These are phyloP conservation scores for Balearica regulorum DNA, from an alignment of 2,797 vertebrate genomes.

Conservation along the genomic window DNA sequence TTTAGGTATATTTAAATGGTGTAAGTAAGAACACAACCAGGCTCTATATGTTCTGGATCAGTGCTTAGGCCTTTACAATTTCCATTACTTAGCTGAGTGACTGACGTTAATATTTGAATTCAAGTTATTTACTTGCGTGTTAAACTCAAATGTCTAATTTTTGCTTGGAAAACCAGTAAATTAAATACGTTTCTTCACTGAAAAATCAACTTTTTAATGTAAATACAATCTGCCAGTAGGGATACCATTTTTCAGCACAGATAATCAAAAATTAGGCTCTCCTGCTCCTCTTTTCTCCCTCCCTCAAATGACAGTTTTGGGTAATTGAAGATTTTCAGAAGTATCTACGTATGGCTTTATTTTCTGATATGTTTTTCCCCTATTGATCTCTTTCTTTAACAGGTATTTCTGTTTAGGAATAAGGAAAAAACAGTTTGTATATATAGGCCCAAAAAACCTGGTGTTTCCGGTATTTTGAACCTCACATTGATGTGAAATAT, in stretches of 20 bases:
- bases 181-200: background rate
- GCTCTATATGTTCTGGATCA: background rate
- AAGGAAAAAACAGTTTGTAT: background rate
- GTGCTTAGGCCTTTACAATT: background rate
- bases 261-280: background rate
- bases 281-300: background rate
- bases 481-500: background rate
- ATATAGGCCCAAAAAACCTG: background rate
- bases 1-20: background rate
- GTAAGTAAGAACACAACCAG: background rate
- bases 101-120: background rate
- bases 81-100: background rate
- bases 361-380: background rate
- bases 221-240: background rate
- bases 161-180: background rate
- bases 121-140: background rate
- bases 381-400: background rate
- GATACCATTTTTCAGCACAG: background rate
- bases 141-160: background rate
- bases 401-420: background rate
- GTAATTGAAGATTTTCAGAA: background rate
- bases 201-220: background rate
- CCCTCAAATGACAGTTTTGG: background rate
- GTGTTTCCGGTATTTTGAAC: background rate
- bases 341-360: background rate